Base-by-base conservation (phyloP, 2,888 invertebrate species). In the Brachylomia viminalis region DNA sequence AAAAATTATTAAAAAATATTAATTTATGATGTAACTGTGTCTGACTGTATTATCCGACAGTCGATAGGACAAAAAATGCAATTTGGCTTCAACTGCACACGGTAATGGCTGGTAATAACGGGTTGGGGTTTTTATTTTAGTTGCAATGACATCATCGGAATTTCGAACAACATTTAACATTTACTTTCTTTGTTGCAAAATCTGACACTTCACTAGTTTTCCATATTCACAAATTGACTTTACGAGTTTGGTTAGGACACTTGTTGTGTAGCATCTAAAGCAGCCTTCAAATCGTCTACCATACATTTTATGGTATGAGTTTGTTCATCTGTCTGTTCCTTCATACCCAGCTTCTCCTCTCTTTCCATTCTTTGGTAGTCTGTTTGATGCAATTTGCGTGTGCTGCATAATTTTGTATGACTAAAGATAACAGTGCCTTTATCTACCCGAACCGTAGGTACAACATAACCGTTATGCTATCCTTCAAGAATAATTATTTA, bases 41-140 rank as follows among this genome's bases (percentile, higher is more conserved):
- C 20, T 38, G 81, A 79, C 72, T 80, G 85, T 87, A 84, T 61
- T 27, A 65, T 30, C 6, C 42, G 64, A 72, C 54, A 79, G 59
- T 54, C 20, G 64, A 65, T 65, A 27, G 47, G 58, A 65, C 30
- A 79, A 83, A 84, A 83, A 78, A 72, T 75, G 56, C 59, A 80
- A 86, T 79, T 85, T 64, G 71, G 64, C 27, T 61, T 33, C 54
- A 62, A 78, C 58, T 77, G 78, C 75, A 73, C 13, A 47, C 30
- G 1, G 64, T 83, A 80, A 86, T 75, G 75, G 59, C 47, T 23
- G 66, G 38, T 79, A 81, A 85, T 84, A 73, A 83, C 64, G 7
- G 70, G 83, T 77, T 27, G 49, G 11, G 10, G 15, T 42, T 69
- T 77, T 69, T 54, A 69, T 72, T 70, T 76, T 11, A 72, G 23